phyloP scores from a whole-genome alignment of 2,797 vertebrate genomes.

The Thamnophis elegans region DNA sequence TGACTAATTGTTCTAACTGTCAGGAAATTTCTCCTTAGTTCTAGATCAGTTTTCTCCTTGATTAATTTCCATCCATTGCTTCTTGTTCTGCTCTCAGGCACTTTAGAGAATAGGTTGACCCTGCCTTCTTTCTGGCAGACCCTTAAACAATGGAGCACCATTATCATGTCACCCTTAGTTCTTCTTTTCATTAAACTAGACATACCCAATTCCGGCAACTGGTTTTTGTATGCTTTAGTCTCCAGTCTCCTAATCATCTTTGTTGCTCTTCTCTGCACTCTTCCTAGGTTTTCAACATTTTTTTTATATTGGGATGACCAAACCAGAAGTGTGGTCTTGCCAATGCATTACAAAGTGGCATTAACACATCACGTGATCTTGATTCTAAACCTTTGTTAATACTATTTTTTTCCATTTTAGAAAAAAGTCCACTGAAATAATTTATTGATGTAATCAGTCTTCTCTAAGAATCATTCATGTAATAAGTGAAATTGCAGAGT shows the following conservation, averaged over 20 bases:
- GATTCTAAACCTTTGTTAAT: neutral
- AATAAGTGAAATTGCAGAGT: neutral
- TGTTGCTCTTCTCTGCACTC: neutral
- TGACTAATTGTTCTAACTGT: neutral
- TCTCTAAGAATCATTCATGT: neutral
- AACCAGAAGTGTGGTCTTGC: neutral
- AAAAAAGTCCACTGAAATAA: neutral
- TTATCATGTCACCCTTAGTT: neutral
- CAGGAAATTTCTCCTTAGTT: neutral
- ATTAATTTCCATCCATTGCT: neutral
- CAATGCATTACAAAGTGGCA: neutral
- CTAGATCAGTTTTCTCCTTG: neutral
- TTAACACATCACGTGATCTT: neutral
- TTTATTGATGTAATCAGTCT: neutral
- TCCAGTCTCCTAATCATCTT: neutral
- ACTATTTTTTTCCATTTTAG: neutral
- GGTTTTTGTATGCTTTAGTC: neutral
- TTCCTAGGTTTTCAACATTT: neutral
- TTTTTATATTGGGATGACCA: neutral
- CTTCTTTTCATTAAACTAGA: neutral
- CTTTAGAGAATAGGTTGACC: neutral
- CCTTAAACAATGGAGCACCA: neutral
- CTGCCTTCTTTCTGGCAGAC: neutral
- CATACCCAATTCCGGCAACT: neutral
- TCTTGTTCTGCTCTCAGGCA: neutral